Evolutionary conservation across 2,888 invertebrate genomes (phyloP), one percentile per base, ranked within the genome.

Genomic region (Napeogenes sylphis): DNA sequence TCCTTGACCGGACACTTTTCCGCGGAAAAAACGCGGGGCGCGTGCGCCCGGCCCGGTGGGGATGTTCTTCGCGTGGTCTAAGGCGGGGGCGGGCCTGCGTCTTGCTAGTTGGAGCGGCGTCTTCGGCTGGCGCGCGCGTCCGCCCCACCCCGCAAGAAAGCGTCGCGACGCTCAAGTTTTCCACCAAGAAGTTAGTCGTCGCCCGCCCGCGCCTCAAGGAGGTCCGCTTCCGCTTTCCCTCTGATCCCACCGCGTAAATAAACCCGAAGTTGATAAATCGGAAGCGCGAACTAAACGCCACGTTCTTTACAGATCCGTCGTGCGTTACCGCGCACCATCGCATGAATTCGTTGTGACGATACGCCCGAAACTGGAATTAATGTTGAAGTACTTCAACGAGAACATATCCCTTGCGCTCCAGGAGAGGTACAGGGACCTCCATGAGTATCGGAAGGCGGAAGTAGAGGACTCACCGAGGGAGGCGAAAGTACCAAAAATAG

Each of bases 111-210:
- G 87, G 84, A 79, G 82, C 87, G 90, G 84, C 90, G 89, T 90
- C 90, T 90, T 91, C 89, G 86, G 77, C 79, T 75, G 84, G 85
- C 88, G 88, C 87, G 88, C 89, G 87, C 88, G 89, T 87, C 85
- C 87, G 83, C 88, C 90, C 89, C 89, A 79, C 89, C 87, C 88
- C 86, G 87, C 87, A 89, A 89, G 90, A 89, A 84, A 83, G 83
- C 90, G 89, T 83, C 88, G 86, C 87, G 85, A 83, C 87, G 87
- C 85, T 82, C 84, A 87, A 90, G 85, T 91, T 91, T 91, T 91
- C 84, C 92, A 88, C 87, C 90, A 90, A 91, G 91, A 91, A 91
- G 90, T 91, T 91, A 91, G 91, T 91, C 90, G 89, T 83, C 88
- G 88, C 82, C 90, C 88, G 88, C 87, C 87, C 90, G 90, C 89